Base-by-base conservation (phyloP, 1,140 invertebrate species). In the Drosophila sechellia region DNA sequence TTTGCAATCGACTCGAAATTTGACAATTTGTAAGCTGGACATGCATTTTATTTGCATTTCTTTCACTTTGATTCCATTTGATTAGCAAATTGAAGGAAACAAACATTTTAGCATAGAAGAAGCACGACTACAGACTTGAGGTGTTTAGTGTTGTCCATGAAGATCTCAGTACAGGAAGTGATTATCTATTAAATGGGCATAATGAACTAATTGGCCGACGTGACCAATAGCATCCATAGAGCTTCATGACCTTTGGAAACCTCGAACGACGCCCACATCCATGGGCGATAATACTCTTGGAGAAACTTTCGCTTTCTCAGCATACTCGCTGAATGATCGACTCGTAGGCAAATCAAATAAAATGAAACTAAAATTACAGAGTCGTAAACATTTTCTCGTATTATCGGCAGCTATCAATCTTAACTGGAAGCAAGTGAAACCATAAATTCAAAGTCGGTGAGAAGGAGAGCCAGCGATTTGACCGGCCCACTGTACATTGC, bases 351-450 rank as follows among this genome's bases (percentile, higher is more conserved):
- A 87, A 76, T 89, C 83, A 87, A 87, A 87, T 87, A 89, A 83
- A 87, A 79, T 84, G 74, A 89, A 87, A 54, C 70, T 66, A 73
- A 90, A 90, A 90, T 90, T 90, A 90, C 75, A 90, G 71, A 69
- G 69, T 87, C 79, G 77, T 90, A 90, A 87, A 90, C 83, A 80
- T 83, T 90, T 87, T 81, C 87, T 84, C 83, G 71, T 70, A 90
- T 81, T 90, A 90, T 90, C 87, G 79, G 73, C 76, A 76, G 77
- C 77, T 77, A 90, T 90, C 87, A 90, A 90, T 90, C 83, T 90
- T 65, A 56, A 64, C 73, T 72, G 80, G 59, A 64, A 71, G 70
- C 85, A 81, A 90, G 77, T 90, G 73, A 89, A 90, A 85, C 85
- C 85, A 89, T 90, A 84, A 89, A 90, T 85, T 85, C 77, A 89